phyloP scores from a whole-genome alignment of 2,888 invertebrate genomes.

The Cataglyphis albicans region DNA sequence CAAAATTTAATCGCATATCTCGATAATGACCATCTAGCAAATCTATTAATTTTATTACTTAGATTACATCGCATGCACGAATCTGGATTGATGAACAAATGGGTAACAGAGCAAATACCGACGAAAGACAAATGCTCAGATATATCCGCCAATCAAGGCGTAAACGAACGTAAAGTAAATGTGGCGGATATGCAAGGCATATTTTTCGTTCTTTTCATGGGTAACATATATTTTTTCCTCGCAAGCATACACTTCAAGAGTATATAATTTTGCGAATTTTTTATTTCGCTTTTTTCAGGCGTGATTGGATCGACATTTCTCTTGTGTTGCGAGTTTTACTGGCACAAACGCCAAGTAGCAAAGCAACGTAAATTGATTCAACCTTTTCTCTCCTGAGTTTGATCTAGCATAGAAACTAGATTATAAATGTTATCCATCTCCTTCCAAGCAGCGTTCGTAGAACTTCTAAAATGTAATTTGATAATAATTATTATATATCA shows the following conservation, averaged over 20 bases:
- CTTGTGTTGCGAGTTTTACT: constrained; percentile 86
- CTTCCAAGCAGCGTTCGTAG: background rate
- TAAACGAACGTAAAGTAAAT: constrained; percentile 95
- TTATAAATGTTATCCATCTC: background rate
- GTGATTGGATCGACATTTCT: constrained; percentile 86
- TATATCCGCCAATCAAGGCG: constrained; percentile 88
- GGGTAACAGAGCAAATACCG: constrained; percentile 93
- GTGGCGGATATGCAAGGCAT: constrained; percentile 97
- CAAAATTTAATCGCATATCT: background rate
- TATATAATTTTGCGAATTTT: background rate
- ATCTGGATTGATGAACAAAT: constrained; percentile 93
- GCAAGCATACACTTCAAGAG: too few relatives aligned
- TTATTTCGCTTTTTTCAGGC: constrained; percentile 82
- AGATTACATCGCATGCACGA: constrained; percentile 94
- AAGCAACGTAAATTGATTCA: constrained; percentile 86
- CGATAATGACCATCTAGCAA: background rate
- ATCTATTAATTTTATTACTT: constrained; percentile 59
- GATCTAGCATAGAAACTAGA: background rate
- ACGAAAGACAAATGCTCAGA: constrained; percentile 93
- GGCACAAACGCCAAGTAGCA: constrained; percentile 83
- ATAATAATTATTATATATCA: constrained; percentile 19
- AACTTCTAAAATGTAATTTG: constrained; percentile 17
- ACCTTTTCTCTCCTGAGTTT: constrained; percentile 84
- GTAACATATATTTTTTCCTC: constrained; percentile 85
- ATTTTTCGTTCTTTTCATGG: constrained; percentile 93